phyloP scores from a whole-genome alignment of 2,888 invertebrate genomes.

The Argyra leucocephala region DNA sequence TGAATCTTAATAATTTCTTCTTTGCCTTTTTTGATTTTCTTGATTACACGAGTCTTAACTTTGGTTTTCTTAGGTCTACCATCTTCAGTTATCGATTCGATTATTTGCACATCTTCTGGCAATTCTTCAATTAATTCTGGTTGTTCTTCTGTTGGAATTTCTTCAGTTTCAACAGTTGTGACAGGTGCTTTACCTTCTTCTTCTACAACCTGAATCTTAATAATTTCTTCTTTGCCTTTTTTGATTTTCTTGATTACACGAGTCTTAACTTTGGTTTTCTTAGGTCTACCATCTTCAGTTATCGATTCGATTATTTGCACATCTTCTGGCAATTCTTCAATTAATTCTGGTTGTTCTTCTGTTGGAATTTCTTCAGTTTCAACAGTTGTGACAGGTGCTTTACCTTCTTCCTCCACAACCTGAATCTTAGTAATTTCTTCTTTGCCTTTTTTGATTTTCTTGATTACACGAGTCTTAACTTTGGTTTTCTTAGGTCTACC shows the following conservation, averaged over 20 bases:
- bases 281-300: constrained; percentile 27
- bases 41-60: constrained; percentile 35
- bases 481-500: constrained; percentile 30
- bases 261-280: constrained; percentile 28
- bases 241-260: constrained; percentile 26
- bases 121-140: constrained; percentile 28
- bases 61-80: constrained; percentile 33
- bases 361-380: constrained; percentile 19
- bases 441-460: constrained; percentile 31
- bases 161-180: constrained; percentile 32
- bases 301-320: constrained; percentile 38
- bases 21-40: constrained; percentile 29
- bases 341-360: constrained; percentile 25
- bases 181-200: constrained; percentile 35
- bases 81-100: constrained; percentile 23
- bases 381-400: constrained; percentile 31
- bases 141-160: constrained; percentile 34
- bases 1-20: constrained; percentile 36
- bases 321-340: constrained; percentile 25
- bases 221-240: constrained; percentile 31
- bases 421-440: constrained; percentile 42
- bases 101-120: constrained; percentile 19
- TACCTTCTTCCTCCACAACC: constrained; percentile 37
- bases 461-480: constrained; percentile 27
- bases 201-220: constrained; percentile 33